Base-by-base conservation (phyloP, 2,113 vertebrate genomes). In the Channa argus region DNA sequence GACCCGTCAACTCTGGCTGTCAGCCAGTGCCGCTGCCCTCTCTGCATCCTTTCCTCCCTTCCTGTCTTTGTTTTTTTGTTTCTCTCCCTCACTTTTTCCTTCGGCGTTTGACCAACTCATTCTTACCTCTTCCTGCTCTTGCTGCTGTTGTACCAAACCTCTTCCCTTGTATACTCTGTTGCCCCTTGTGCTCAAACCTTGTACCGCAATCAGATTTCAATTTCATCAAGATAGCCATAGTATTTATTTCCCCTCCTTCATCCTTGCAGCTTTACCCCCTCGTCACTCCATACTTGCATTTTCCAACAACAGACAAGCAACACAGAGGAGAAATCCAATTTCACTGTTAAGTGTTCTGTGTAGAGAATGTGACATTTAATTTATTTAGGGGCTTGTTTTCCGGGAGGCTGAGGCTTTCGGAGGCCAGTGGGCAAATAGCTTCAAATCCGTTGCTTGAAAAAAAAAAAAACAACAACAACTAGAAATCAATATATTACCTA, bases 301-400 rank as follows among this genome's bases (percentile, higher is more conserved):
- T 85, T 65, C 63, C 46, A 55, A 76, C 72, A 82, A 63, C 77
- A 53, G 58, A 79, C 77, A 60, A 74, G 83, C 68, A 88, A 58
- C 61, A 58, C 13, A 34, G 66, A 49, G 56, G 77, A 86, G 63
- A 78, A 91, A 89, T 90, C 80, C 87, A 88, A 90, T 92, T 88
- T 71, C 80, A 68, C 65, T 78, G 84, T 72, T 91, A 85, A 90
- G 72, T 74, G 82, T 85, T 82, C 83, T 75, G 56, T 81, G 66
- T 74, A 62, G 77, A 74, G 80, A 63, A 86, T 83, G 82, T 83
- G 89, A 84, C 86, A 91, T 90, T 84, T 88, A 61, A 91, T 90
- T 86, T 88, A 85, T 84, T 83, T 45, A 72, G 74, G 85, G 87
- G 81, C 63, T 70, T 41, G 43, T 71, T 91, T 80, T 82, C 86